Percentiles rank a stretch among this genome's conserved stretches.
These are phyloP conservation scores for Stomatorhinus walkeri DNA, from an alignment of 2,797 vertebrate species.

Conservation along the genomic window DNA sequence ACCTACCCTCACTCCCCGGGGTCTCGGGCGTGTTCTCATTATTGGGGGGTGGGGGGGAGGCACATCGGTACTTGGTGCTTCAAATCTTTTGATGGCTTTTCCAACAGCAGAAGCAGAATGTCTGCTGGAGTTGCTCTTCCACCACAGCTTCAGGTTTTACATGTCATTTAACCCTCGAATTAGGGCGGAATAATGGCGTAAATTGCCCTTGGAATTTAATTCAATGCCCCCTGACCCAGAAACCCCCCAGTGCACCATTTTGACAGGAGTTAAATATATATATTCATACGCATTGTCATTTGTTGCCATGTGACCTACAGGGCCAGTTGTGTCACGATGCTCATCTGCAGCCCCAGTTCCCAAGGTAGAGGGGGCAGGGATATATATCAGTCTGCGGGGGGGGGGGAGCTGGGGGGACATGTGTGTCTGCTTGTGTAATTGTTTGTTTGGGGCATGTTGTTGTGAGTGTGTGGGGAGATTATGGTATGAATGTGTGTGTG, in stretches of 20 bases:
- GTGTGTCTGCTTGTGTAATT: background rate
- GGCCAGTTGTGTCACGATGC: background rate
- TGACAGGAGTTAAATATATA: background rate
- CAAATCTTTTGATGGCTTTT: background rate
- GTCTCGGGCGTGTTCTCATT: background rate
- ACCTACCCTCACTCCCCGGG: background rate
- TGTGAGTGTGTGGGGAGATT: background rate
- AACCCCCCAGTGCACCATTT: background rate
- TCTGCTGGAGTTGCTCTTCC: background rate
- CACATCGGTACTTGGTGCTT: background rate
- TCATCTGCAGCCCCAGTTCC: background rate
- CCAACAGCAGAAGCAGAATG: background rate
- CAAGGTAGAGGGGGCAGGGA: background rate
- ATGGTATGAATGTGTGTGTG: no score
- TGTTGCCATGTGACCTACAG: conserved; percentile 1
- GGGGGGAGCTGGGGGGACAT: background rate
- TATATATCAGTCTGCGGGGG: background rate
- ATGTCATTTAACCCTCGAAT: background rate
- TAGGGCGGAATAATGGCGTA: background rate
- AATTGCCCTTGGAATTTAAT: background rate
- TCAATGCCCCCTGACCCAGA: background rate
- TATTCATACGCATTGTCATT: background rate
- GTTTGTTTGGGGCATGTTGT: background rate
- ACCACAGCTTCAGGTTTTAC: background rate
- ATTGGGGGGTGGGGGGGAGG: no score